Evolutionary conservation across 2,888 invertebrate species (phyloP).

Genomic region (Lydus trimaculatus): DNA sequence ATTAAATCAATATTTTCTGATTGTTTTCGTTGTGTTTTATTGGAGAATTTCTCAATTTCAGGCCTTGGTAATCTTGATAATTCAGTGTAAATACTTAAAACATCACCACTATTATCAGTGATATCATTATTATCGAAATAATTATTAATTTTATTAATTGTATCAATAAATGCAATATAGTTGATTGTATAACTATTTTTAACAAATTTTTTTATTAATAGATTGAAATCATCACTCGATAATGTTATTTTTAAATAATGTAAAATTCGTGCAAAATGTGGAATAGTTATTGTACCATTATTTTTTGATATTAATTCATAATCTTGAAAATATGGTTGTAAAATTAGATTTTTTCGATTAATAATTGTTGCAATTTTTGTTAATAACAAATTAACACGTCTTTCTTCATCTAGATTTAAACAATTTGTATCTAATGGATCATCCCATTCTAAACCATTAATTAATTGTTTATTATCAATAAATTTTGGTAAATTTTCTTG

Average conservation of each 20-base stretch:
- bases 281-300: slow-evolving; percentile 76
- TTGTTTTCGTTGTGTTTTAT: slow-evolving; percentile 64
- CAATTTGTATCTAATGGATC: slow-evolving; percentile 73
- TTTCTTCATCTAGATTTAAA: slow-evolving; percentile 71
- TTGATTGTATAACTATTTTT: slow-evolving; percentile 80
- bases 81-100: slow-evolving; percentile 65
- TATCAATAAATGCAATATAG: slow-evolving; percentile 77
- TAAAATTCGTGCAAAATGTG: slow-evolving; percentile 78
- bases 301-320: slow-evolving; percentile 76
- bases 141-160: slow-evolving; percentile 71
- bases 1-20: slow-evolving; percentile 64
- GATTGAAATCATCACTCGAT: slow-evolving; percentile 74
- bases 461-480: slow-evolving; percentile 59
- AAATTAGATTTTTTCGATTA: slow-evolving; percentile 67
- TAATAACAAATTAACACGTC: slow-evolving; percentile 72
- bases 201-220: slow-evolving; percentile 77
- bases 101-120: slow-evolving; percentile 64
- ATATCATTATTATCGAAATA: slow-evolving; percentile 66
- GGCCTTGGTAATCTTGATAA: slow-evolving; percentile 74
- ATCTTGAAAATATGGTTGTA: slow-evolving; percentile 78
- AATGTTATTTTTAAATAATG: slow-evolving; percentile 74
- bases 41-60: slow-evolving; percentile 66
- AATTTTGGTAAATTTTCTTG: slow-evolving; percentile 66
- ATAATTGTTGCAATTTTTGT: slow-evolving; percentile 74
- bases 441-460: slow-evolving; percentile 71